Percentiles rank a stretch among this genome's conserved stretches.
These are phyloP conservation scores for Sclerodermus sp. DNA, from an alignment of 2,888 invertebrate species.

Conservation along the genomic window DNA sequence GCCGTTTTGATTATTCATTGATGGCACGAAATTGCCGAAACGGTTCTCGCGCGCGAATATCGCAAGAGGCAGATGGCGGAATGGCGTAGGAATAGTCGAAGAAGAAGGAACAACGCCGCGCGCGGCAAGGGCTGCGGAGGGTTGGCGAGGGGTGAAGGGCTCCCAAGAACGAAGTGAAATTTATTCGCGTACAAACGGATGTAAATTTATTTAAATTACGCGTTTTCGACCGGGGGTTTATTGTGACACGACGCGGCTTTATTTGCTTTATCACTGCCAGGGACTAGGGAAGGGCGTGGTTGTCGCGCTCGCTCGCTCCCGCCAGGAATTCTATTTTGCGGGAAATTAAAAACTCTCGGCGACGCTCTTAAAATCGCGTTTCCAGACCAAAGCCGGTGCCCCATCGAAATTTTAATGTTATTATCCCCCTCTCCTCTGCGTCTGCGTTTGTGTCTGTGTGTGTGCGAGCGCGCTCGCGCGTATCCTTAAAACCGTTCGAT, in stretches of 20 bases:
- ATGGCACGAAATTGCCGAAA: conserved; percentile 30
- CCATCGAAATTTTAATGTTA: no score
- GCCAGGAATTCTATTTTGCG: conserved; percentile 49
- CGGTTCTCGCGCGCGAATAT: conserved; percentile 8
- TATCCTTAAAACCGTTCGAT: no score
- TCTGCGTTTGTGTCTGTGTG: no score
- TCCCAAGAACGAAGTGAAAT: conserved; percentile 47
- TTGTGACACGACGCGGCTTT: conserved; percentile 52
- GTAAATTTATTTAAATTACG: conserved; percentile 56
- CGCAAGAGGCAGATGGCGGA: not conserved
- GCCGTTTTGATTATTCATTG: conserved; percentile 49
- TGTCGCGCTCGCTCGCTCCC: no score
- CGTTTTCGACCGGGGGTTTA: conserved; percentile 54
- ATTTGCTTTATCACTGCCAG: conserved; percentile 53
- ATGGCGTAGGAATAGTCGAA: conserved; percentile 11
- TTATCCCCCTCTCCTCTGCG: no score
- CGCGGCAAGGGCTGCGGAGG: conserved; percentile 13
- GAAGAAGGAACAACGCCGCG: no score
- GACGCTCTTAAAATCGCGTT: conserved; percentile 3
- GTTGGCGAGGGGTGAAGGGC: conserved; percentile 4
- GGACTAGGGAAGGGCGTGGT: conserved; percentile 54
- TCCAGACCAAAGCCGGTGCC: no score
- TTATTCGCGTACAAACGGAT: conserved; percentile 54
- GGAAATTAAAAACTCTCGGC: conserved; percentile 48
- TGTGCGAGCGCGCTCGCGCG: no score